phyloP scores from a whole-genome alignment of 2,797 vertebrate genomes.

The Philypnodon macrostomus region DNA sequence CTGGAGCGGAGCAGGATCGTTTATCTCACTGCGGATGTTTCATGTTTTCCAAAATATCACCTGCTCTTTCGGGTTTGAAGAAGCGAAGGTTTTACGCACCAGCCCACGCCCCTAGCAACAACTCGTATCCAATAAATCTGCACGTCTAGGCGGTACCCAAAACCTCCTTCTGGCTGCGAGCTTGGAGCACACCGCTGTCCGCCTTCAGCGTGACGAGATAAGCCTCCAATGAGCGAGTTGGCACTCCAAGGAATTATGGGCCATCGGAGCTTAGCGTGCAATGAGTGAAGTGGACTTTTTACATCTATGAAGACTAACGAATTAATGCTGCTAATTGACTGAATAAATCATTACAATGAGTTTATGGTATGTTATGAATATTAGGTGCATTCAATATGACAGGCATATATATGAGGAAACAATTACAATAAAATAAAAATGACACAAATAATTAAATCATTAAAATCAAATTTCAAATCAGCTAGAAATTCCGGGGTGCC shows the following conservation, averaged over 20 bases:
- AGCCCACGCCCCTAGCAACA: constrained; percentile 78
- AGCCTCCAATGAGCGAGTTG: constrained; percentile 29
- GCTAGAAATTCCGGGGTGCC: too few relatives aligned
- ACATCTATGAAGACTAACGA: too few relatives aligned
- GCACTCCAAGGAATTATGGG: constrained; percentile 15
- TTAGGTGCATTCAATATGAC: too few relatives aligned
- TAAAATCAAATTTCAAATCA: too few relatives aligned
- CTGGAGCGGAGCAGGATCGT: constrained; percentile 30
- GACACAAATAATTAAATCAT: too few relatives aligned
- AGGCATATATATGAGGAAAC: too few relatives aligned
- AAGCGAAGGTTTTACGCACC: constrained; percentile 39
- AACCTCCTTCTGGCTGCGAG: constrained; percentile 45
- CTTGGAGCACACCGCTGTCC: constrained; percentile 51
- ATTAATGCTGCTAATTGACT: too few relatives aligned
- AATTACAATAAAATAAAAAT: too few relatives aligned
- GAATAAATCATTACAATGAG: too few relatives aligned
- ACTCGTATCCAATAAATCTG: constrained; percentile 68
- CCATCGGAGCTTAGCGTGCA: constrained; percentile 8
- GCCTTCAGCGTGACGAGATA: constrained; percentile 53
- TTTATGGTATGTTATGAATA: too few relatives aligned
- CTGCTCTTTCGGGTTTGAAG: constrained; percentile 21
- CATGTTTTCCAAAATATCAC: constrained; percentile 24
- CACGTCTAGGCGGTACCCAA: constrained; percentile 63
- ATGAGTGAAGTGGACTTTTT: too few relatives aligned
- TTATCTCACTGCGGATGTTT: neutral